Evolutionary conservation across 1,140 invertebrate species (phyloP), one percentile per base, ranked within the genome.

Genomic region (Amyelois transitella): DNA sequence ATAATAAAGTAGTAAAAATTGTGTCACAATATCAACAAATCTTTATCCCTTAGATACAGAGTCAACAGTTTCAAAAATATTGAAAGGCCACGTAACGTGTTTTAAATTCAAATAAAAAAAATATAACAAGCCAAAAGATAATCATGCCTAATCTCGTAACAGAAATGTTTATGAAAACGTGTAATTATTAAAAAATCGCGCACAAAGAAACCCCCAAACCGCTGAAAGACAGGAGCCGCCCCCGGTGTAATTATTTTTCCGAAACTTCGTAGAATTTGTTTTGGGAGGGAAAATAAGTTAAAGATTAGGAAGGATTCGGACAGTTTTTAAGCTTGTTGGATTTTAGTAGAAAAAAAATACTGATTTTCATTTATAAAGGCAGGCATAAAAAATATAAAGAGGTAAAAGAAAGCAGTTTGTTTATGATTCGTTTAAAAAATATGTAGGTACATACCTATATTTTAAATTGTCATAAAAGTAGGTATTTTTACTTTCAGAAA

Each of bases 201-300:
- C 55, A 67, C 64, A 69, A 71, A 65, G 71, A 52, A 45, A 43
- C 45, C 51, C 54, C 55, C 21, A 10, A 18, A n/a, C 6, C 28
- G 60, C 6, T 24, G 63, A 64, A 66, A 64, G 52, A 62, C 60
- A 53, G 64, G 62, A 51, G 52, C 48, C 43, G 22, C 28, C 60
- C 66, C 64, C 43, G 60, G 69, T 72, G 64, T 82, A 82, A 82
- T 82, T 82, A 82, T 82, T 82, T 82, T 77, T 76, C 67, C 60
- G 60, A 82, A 81, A 75, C 73, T 80, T 77, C 66, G 54, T 64
- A 53, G 61, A 71, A 61, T 66, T 78, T 72, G 60, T 68, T 73
- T 72, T 61, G 43, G 45, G 54, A n/a, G 38, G 48, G 66, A 74
- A 72, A 66, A 62, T 69, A 56, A 56, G 49, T 53, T 54, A 54